Conservation (phyloP, 92 coral and sea anemone genomes). For the Nematostella vectensis region DNA sequence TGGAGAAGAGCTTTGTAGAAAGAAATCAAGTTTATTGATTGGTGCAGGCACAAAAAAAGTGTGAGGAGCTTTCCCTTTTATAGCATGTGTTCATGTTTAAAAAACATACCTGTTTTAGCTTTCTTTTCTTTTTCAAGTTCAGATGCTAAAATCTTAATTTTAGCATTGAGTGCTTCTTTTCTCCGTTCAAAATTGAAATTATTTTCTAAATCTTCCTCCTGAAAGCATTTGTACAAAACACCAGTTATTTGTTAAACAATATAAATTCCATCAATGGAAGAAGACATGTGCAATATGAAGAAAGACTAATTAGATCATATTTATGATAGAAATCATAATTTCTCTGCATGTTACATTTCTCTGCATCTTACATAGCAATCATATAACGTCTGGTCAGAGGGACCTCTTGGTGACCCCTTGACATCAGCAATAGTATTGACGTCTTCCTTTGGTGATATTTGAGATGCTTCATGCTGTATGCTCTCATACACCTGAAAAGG, state of each 20-base stretch:
- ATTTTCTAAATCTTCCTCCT: constrained; percentile 89
- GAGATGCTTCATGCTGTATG: constrained; percentile 60
- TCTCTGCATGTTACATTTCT: too few relatives aligned
- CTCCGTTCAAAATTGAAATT: constrained; percentile 75
- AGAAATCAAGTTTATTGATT: too few relatives aligned
- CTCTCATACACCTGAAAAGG: constrained; percentile 67
- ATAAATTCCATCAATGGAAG: too few relatives aligned
- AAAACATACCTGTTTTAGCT: constrained; percentile 57
- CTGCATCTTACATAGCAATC: constrained; percentile 90
- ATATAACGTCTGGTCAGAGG: constrained; percentile 84
- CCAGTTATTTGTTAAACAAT: too few relatives aligned
- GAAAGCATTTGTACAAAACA: neutral
- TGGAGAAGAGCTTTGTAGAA: too few relatives aligned
- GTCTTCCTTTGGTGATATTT: constrained; percentile 62
- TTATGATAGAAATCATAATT: too few relatives aligned
- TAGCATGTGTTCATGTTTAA: too few relatives aligned
- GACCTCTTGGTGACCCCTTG: constrained; percentile 76
- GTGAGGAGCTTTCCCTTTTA: too few relatives aligned
- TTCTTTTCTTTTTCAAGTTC: constrained; percentile 75
- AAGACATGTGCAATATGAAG: too few relatives aligned
- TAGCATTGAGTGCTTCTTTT: constrained; percentile 59
- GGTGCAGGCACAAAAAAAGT: too few relatives aligned
- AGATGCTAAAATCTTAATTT: constrained; percentile 52
- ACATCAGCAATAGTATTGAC: constrained; percentile 59
- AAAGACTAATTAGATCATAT: too few relatives aligned